Evolutionary conservation across 1,140 invertebrate species (phyloP).

Genomic region (Bombyx mandarina): DNA sequence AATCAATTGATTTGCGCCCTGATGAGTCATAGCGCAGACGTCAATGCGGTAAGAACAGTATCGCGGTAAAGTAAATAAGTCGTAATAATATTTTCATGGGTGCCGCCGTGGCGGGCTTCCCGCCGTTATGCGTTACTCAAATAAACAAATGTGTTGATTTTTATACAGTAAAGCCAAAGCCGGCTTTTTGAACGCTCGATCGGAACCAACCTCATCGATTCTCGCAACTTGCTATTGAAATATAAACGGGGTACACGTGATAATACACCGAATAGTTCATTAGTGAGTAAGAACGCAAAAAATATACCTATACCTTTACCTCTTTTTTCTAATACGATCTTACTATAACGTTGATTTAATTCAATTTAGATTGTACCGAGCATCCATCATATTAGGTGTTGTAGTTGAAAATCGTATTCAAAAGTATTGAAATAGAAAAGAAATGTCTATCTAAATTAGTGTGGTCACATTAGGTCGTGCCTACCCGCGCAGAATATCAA

Average conservation of each 20-base stretch:
- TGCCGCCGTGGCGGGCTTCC: slow-evolving; percentile 42
- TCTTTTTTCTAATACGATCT: too few relatives aligned
- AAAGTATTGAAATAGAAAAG: too few relatives aligned
- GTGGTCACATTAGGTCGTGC: too few relatives aligned
- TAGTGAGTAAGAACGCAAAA: slow-evolving; percentile 5
- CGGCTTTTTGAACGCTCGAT: slow-evolving; percentile 33
- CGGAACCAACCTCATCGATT: slow-evolving; percentile 21
- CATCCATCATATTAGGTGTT: too few relatives aligned
- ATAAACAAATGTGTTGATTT: slow-evolving; percentile 60
- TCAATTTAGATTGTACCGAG: too few relatives aligned
- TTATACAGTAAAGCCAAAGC: slow-evolving; percentile 40
- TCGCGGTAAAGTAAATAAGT: slow-evolving; percentile 63
- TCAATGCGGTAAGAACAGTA: slow-evolving; percentile 49
- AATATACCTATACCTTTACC: background rate
- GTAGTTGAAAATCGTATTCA: too few relatives aligned
- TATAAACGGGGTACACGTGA: slow-evolving; percentile 9
- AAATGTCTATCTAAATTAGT: too few relatives aligned
- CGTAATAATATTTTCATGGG: slow-evolving; percentile 60
- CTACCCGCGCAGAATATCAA: too few relatives aligned
- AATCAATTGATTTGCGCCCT: background rate
- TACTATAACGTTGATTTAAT: too few relatives aligned
- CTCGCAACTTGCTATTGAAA: slow-evolving; percentile 13
- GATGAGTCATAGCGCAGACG: slow-evolving; percentile 42
- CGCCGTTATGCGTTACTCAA: slow-evolving; percentile 31
- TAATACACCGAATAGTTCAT: slow-evolving; percentile 9